These are phyloP conservation scores for Nerophis lumbriciformis DNA, from an alignment of 2,113 vertebrate genomes.

Conservation along the genomic window DNA sequence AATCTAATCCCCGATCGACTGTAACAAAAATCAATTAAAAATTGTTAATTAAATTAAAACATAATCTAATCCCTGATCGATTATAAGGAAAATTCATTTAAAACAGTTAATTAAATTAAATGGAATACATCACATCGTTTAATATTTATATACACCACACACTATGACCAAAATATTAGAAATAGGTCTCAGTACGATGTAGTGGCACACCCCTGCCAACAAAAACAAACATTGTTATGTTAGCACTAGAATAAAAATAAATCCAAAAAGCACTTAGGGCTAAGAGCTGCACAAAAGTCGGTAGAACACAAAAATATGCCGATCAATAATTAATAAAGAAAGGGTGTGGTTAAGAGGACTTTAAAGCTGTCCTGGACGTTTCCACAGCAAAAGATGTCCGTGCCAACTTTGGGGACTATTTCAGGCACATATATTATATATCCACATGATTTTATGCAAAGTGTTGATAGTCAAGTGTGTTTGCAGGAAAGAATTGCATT, in stretches of 20 bases:
- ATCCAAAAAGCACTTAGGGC: conserved; percentile 2
- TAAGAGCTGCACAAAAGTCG: conserved; percentile 9
- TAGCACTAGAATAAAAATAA: not conserved
- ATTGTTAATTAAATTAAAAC: no score
- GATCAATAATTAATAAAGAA: conserved; percentile 37
- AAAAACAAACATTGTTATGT: not conserved
- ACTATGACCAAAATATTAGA: no score
- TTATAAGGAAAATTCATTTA: no score
- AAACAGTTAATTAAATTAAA: no score
- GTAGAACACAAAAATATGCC: conserved; percentile 38
- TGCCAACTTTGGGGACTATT: conserved; percentile 2
- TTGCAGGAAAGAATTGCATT: conserved; percentile 25
- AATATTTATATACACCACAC: no score
- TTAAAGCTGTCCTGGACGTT: not conserved
- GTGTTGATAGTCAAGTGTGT: conserved; percentile 13
- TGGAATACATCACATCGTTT: no score
- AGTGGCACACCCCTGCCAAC: no score
- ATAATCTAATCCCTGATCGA: no score
- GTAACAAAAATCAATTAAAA: no score
- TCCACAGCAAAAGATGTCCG: not conserved
- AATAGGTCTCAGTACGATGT: no score
- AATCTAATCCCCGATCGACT: no score
- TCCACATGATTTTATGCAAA: not conserved
- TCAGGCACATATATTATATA: not conserved
- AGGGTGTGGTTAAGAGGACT: not conserved